Evolutionary conservation across 2,888 invertebrate species (phyloP).

Genomic region (Priapulus caudatus): DNA sequence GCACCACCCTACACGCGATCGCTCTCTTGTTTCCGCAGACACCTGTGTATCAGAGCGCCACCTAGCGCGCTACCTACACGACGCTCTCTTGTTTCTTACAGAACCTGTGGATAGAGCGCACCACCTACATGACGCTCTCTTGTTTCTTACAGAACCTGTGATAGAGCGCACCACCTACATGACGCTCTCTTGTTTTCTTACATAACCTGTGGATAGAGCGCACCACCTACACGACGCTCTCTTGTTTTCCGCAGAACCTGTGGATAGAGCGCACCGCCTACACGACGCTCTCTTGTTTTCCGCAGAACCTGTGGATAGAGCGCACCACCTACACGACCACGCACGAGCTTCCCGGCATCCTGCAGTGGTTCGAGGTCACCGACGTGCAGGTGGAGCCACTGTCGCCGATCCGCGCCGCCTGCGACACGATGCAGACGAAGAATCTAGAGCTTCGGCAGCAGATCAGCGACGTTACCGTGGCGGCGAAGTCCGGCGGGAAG

Average conservation of each 20-base stretch:
- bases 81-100: too few relatives aligned
- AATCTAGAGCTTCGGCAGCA: background rate
- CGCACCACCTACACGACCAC: background rate
- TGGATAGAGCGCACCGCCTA: too few relatives aligned
- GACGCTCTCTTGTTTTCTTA: too few relatives aligned
- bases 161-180: background rate
- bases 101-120: background rate
- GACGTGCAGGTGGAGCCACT: background rate
- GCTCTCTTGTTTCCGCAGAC: too few relatives aligned
- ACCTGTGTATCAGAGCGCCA: too few relatives aligned
- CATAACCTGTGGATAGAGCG: too few relatives aligned
- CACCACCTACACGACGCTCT: too few relatives aligned
- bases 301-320: background rate
- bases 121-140: background rate
- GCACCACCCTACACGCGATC: too few relatives aligned
- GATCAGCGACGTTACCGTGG: background rate
- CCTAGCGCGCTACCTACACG: too few relatives aligned
- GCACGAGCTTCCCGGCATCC: background rate
- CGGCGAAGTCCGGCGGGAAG: background rate
- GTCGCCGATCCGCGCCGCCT: background rate
- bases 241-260: too few relatives aligned
- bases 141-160: constrained; percentile 3
- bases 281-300: too few relatives aligned
- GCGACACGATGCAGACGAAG: background rate
- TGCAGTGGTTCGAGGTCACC: background rate